Evolutionary conservation across 2,797 vertebrate genomes (phyloP).

Genomic region (Pempheris klunzingeri): DNA sequence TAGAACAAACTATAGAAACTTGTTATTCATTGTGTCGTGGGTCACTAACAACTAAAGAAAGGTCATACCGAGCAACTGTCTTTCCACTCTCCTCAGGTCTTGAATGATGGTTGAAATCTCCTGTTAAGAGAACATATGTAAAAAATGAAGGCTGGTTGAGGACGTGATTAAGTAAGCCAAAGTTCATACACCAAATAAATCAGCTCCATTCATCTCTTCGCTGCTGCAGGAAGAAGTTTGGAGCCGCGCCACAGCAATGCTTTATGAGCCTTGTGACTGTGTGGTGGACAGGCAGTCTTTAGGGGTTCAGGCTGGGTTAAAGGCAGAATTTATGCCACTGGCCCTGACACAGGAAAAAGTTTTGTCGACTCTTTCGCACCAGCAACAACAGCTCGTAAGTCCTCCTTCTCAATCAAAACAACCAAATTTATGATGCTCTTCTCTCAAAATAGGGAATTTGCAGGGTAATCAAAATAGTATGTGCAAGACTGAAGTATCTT

Average conservation of each 20-base stretch:
- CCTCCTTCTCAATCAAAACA: conserved; percentile 40
- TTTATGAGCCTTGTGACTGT: conserved; percentile 54
- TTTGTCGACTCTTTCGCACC: conserved; percentile 28
- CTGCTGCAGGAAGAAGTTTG: conserved; percentile 46
- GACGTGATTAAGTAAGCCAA: conserved; percentile 40
- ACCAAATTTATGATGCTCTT: conserved; percentile 3
- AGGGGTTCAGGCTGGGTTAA: conserved; percentile 49
- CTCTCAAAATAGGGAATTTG: background rate
- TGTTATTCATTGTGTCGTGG: background rate
- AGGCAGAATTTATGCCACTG: conserved; percentile 59
- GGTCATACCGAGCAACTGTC: conserved; percentile 91
- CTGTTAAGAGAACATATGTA: conserved; percentile 77
- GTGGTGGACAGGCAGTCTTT: conserved; percentile 33
- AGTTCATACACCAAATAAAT: conserved; percentile 47
- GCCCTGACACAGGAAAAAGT: conserved; percentile 29
- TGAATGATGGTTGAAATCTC: conserved; percentile 95
- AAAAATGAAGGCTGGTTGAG: conserved; percentile 13
- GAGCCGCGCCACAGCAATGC: conserved; percentile 36
- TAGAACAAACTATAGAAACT: background rate
- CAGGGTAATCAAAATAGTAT: conserved; percentile 1
- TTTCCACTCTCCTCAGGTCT: conserved; percentile 94
- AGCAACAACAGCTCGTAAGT: conserved; percentile 36
- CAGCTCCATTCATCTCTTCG: conserved; percentile 29
- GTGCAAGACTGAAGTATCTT: conserved; percentile 6
- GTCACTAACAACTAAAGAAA: background rate